Conservation (phyloP, 2,113 vertebrate species). For the Jacana jacana region DNA sequence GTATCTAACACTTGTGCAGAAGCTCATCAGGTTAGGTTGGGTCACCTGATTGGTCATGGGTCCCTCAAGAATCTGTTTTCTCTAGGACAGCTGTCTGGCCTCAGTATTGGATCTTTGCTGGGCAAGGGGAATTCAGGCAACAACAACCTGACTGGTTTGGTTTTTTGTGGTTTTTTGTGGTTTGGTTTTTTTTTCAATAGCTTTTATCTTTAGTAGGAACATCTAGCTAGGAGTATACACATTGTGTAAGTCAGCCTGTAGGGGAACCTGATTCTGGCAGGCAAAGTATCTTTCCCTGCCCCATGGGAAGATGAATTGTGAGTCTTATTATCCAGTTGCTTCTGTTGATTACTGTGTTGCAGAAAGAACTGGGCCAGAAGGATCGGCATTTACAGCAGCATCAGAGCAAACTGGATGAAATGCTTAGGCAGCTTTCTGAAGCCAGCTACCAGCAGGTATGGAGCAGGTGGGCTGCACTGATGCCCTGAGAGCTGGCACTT, state of each 20-base stretch:
- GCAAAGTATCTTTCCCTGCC: background rate
- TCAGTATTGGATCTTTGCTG: background rate
- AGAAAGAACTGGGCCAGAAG: conserved; percentile 93
- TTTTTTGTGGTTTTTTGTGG: too few relatives aligned
- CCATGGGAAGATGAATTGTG: background rate
- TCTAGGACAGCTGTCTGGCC: background rate
- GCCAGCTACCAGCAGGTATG: conserved; percentile 86
- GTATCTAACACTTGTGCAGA: background rate
- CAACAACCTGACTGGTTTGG: background rate
- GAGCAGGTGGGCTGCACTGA: background rate
- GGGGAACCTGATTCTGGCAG: background rate
- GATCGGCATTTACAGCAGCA: conserved; percentile 90
- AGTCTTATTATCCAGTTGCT: background rate
- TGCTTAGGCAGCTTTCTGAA: conserved; percentile 82
- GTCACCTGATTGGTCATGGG: background rate
- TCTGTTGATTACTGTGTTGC: conserved; percentile 7
- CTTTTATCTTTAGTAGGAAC: background rate
- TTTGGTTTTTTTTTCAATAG: background rate
- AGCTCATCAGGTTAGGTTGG: background rate
- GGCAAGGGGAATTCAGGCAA: background rate
- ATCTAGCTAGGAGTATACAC: background rate
- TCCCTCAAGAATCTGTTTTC: background rate
- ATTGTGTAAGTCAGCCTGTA: background rate
- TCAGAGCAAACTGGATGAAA: conserved; percentile 88
- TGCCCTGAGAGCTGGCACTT: background rate